These are phyloP conservation scores for Piscicola geometra DNA, from an alignment of 2,888 invertebrate species.

Conservation along the genomic window DNA sequence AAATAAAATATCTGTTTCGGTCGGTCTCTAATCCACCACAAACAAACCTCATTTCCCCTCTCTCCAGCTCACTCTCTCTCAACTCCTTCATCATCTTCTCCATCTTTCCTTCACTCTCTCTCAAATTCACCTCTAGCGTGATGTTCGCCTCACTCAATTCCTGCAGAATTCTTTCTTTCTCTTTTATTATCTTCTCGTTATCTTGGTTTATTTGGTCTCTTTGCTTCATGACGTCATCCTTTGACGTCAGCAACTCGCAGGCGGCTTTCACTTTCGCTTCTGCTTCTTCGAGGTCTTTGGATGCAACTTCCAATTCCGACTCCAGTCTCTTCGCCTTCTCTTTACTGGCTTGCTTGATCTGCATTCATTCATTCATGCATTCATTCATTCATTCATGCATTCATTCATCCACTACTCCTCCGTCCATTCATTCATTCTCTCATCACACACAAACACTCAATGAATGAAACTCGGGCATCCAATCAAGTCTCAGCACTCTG, in stretches of 20 bases:
- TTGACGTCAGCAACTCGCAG: conserved; percentile 40
- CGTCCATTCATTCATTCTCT: too few species aligned
- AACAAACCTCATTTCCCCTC: too few species aligned
- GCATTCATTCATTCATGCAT: too few species aligned
- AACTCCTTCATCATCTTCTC: background rate
- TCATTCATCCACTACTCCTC: too few species aligned
- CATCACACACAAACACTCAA: background rate
- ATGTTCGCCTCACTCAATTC: conserved; percentile 28
- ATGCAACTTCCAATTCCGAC: conserved; percentile 35
- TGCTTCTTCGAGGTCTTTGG: conserved; percentile 36
- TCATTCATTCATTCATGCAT: background rate
- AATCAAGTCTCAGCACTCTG: conserved; percentile 48
- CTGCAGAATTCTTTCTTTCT: conserved; percentile 36
- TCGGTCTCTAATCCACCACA: too few species aligned
- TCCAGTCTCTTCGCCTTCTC: background rate
- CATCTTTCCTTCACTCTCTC: conserved; percentile 13
- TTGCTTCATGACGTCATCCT: conserved; percentile 42
- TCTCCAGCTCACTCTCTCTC: conserved; percentile 4
- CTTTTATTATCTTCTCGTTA: conserved; percentile 40
- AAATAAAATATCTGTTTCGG: too few species aligned
- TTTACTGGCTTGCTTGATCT: background rate
- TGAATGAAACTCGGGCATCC: background rate
- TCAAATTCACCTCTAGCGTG: conserved; percentile 17
- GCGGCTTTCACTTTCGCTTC: conserved; percentile 41
- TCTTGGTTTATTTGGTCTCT: conserved; percentile 42